Evolutionary conservation across 1,140 invertebrate genomes (phyloP).

Genomic region (Zaprionus ghesquierei): DNA sequence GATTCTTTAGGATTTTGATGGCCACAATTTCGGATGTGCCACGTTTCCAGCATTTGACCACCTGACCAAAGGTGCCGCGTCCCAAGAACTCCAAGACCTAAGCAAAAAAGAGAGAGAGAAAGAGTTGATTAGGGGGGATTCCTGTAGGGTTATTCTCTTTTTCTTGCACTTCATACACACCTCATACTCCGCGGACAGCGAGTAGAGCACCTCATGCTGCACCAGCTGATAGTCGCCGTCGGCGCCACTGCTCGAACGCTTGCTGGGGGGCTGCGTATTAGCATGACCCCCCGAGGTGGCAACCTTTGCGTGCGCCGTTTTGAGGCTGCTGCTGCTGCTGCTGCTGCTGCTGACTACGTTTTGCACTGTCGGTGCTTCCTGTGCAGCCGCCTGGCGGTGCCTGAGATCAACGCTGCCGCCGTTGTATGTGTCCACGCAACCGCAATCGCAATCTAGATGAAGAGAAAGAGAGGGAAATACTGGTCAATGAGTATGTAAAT

Average conservation of each 20-base stretch:
- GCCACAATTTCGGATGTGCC: constrained; percentile 99
- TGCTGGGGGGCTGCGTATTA: constrained; percentile 82
- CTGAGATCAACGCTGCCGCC: constrained; percentile 40
- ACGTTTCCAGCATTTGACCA: constrained; percentile 99
- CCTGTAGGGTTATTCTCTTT: too few species aligned
- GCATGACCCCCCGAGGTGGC: constrained; percentile 82
- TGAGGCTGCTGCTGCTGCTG: constrained; percentile 72
- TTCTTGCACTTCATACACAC: constrained; percentile 26
- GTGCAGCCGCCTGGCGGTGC: constrained; percentile 45
- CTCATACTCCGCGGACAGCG: constrained; percentile 96
- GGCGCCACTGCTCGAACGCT: constrained; percentile 88
- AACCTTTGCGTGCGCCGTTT: constrained; percentile 82
- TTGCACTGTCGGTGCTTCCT: constrained; percentile 10
- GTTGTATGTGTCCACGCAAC: constrained; percentile 76
- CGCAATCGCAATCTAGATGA: constrained; percentile 80
- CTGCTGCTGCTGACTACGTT: constrained; percentile 34
- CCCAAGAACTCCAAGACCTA: constrained; percentile 98
- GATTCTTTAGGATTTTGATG: constrained; percentile 99
- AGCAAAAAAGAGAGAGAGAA: background rate
- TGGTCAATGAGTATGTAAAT: background rate
- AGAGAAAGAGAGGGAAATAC: background rate
- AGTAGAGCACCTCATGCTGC: constrained; percentile 98
- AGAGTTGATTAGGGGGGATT: background rate
- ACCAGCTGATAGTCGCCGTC: constrained; percentile 99
- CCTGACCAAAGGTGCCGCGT: constrained; percentile 99